Evolutionary conservation across 1,140 invertebrate genomes (phyloP).

Genomic region (Augochlora pura): DNA sequence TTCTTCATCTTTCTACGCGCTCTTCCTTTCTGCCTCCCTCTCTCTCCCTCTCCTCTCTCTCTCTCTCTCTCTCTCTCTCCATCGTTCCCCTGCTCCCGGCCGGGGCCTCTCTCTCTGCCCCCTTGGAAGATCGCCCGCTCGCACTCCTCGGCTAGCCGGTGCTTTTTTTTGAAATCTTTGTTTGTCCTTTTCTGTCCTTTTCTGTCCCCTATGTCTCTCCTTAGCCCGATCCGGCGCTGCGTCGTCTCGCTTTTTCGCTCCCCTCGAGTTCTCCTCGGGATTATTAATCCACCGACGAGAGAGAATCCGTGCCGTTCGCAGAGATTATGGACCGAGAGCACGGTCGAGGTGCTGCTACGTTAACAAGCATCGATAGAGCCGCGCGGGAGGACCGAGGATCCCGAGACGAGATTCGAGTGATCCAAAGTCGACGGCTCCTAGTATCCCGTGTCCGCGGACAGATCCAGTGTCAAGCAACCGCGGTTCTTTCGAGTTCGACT

Average conservation of each 20-base stretch:
- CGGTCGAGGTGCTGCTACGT: slow-evolving; percentile 61
- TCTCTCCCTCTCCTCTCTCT: neutral
- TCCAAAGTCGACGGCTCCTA: slow-evolving; percentile 35
- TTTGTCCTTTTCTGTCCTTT: slow-evolving; percentile 31
- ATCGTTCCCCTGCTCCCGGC: neutral
- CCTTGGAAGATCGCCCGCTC: no score
- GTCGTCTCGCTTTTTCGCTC: slow-evolving; percentile 59
- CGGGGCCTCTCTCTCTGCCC: slow-evolving; percentile 12
- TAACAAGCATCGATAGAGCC: slow-evolving; percentile 59
- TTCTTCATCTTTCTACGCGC: slow-evolving; percentile 50
- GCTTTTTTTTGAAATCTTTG: slow-evolving; percentile 13
- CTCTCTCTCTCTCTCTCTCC: slow-evolving; percentile 12
- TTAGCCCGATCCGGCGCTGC: slow-evolving; percentile 43
- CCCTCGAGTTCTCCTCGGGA: slow-evolving; percentile 52
- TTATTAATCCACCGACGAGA: slow-evolving; percentile 66
- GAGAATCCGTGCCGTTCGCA: slow-evolving; percentile 60
- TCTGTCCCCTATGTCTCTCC: slow-evolving; percentile 34
- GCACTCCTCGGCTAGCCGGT: slow-evolving; percentile 5
- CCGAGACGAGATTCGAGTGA: slow-evolving; percentile 34
- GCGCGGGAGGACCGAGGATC: slow-evolving; percentile 12
- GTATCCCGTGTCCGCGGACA: slow-evolving; percentile 8
- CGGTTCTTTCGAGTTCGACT: no score
- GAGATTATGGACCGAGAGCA: slow-evolving; percentile 60
- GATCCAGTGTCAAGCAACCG: no score
- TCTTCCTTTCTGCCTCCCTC: neutral